phyloP scores from a whole-genome alignment of 2,888 invertebrate genomes.

The Lepidocyrtoides sp. region DNA sequence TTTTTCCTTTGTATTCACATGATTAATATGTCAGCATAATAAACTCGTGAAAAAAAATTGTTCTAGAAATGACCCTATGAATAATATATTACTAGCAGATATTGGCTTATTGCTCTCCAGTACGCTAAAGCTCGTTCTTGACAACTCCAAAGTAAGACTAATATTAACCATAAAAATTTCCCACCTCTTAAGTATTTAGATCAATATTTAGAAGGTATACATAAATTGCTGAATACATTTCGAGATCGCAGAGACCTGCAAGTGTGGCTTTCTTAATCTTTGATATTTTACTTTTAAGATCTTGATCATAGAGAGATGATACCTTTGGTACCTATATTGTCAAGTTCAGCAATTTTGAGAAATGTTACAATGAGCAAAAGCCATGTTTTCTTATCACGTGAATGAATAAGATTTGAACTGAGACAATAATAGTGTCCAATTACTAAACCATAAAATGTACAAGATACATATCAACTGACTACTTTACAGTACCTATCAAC shows the following conservation, averaged over 20 bases:
- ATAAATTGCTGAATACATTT: slow-evolving; percentile 55
- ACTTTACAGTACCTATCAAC: no score
- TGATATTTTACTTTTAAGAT: background rate
- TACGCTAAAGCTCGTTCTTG: slow-evolving; percentile 69
- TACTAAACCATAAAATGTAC: no score
- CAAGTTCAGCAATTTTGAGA: slow-evolving; percentile 55
- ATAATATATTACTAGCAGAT: background rate
- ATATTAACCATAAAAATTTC: background rate
- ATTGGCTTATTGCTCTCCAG: slow-evolving; percentile 73
- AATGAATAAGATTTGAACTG: background rate
- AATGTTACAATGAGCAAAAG: slow-evolving; percentile 51
- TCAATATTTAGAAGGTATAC: background rate
- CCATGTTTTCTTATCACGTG: slow-evolving; percentile 38
- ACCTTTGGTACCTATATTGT: slow-evolving; percentile 65
- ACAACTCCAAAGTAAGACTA: background rate
- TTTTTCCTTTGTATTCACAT: background rate
- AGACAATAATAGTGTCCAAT: background rate
- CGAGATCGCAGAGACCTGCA: slow-evolving; percentile 39
- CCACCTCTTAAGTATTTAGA: background rate
- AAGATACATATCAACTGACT: no score
- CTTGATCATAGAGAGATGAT: background rate
- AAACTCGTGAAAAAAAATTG: background rate
- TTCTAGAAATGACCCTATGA: background rate
- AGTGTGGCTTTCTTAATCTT: background rate
- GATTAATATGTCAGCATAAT: background rate